Conservation (phyloP, 2,113 vertebrate genomes). For the Onychostoma macrolepis region DNA sequence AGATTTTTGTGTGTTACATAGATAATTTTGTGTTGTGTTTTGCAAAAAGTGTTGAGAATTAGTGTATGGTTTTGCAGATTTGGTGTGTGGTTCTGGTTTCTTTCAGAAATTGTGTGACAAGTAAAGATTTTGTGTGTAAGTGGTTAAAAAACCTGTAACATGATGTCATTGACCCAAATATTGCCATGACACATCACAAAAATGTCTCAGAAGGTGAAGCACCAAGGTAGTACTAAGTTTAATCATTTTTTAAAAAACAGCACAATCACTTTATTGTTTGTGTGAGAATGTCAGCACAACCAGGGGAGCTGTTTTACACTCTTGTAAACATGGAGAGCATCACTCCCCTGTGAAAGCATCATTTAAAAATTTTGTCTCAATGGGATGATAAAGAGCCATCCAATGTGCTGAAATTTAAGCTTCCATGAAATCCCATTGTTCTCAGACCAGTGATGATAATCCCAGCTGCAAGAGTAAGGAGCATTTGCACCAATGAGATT, state of each 20-base stretch:
- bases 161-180: background rate
- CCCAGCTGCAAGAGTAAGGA: constrained; percentile 55
- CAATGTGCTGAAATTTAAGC: constrained; percentile 70
- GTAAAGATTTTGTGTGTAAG: no score
- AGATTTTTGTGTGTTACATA: no score
- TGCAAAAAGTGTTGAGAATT: no score
- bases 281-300: background rate
- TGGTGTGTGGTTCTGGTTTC: no score
- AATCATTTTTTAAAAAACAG: background rate
- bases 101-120: no score
- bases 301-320: background rate
- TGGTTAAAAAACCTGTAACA: no score
- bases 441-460: constrained; percentile 62
- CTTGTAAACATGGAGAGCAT: constrained; percentile 39
- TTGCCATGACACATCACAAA: background rate
- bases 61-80: no score
- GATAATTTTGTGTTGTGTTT: no score
- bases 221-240: background rate
- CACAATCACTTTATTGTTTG: constrained; percentile 26
- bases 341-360: constrained; percentile 64
- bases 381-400: constrained; percentile 72
- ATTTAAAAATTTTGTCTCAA: constrained; percentile 71
- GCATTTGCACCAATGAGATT: constrained; percentile 45
- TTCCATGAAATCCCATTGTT: constrained; percentile 70
- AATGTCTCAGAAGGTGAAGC: background rate